Conservation (phyloP, 2,888 invertebrate species). For the Caradrina kadenii region DNA sequence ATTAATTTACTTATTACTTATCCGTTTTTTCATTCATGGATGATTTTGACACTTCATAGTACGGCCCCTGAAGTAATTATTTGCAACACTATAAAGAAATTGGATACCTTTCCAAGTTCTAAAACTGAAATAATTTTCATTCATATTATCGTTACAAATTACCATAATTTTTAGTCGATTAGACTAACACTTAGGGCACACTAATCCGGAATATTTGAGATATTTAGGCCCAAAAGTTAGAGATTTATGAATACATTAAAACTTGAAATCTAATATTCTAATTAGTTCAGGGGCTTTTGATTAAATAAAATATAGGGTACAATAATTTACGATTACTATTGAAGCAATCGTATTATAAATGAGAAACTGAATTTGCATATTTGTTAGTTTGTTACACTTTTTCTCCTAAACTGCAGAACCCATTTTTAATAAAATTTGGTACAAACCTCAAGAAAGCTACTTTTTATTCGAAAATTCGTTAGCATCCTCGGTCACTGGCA, state of each 20-base stretch:
- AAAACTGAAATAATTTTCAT: constrained; percentile 7
- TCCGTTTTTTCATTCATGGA: no score
- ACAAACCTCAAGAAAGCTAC: no score
- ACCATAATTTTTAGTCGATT: constrained; percentile 21
- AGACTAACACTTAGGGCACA: constrained; percentile 1
- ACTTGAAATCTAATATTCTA: constrained; percentile 22
- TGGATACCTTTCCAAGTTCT: background rate
- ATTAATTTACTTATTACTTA: no score
- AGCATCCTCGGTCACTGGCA: no score
- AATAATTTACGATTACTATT: background rate
- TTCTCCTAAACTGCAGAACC: no score
- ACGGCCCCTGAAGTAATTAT: background rate
- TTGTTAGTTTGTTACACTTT: no score
- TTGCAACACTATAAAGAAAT: background rate
- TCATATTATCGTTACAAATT: constrained; percentile 14
- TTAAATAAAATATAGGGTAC: background rate
- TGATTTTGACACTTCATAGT: background rate
- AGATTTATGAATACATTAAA: constrained; percentile 21
- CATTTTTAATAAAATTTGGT: no score
- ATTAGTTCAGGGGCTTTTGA: constrained; percentile 5
- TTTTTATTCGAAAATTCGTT: no score
- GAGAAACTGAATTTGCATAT: no score
- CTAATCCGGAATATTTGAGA: constrained; percentile 34
- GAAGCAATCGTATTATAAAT: background rate
- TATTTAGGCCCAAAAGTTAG: constrained; percentile 35